Evolutionary conservation across 2,797 vertebrate species (phyloP).

Genomic region (Ptychadena robeensis): DNA sequence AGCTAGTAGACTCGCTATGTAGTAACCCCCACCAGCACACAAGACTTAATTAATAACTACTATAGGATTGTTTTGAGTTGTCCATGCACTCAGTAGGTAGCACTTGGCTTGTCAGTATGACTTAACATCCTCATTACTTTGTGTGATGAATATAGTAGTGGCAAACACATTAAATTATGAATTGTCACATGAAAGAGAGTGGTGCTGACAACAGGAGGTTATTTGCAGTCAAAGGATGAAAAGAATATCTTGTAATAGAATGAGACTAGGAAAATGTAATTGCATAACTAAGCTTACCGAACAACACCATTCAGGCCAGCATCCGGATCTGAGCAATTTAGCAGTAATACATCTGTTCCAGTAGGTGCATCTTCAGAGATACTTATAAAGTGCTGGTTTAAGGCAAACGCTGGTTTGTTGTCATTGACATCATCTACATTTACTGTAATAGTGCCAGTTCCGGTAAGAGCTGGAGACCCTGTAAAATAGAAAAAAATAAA

Average conservation of each 20-base stretch:
- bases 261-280: constrained; percentile 12
- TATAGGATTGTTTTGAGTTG: constrained; percentile 67
- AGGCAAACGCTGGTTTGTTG: constrained; percentile 87
- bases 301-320: constrained; percentile 87
- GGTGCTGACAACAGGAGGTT: constrained; percentile 25
- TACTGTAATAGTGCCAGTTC: constrained; percentile 88
- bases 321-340: constrained; percentile 91
- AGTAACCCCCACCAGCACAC: not conserved
- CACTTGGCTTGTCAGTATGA: constrained; percentile 75
- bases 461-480: constrained; percentile 91
- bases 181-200: constrained; percentile 26
- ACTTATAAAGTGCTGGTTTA: constrained; percentile 82
- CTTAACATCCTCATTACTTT: constrained; percentile 81
- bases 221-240: constrained; percentile 32
- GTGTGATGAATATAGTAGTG: constrained; percentile 71
- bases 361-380: constrained; percentile 90
- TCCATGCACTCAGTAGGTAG: constrained; percentile 70
- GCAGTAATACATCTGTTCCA: constrained; percentile 90
- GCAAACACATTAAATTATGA: constrained; percentile 8
- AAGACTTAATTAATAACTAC: constrained; percentile 22
- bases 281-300: constrained; percentile 77
- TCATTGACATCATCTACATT: constrained; percentile 93
- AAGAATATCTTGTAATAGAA: constrained; percentile 26
- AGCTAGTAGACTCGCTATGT: not conserved
- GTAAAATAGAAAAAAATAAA: constrained; percentile 22